phyloP scores from a whole-genome alignment of 2,797 vertebrate genomes.

The Intellagama lesueurii region DNA sequence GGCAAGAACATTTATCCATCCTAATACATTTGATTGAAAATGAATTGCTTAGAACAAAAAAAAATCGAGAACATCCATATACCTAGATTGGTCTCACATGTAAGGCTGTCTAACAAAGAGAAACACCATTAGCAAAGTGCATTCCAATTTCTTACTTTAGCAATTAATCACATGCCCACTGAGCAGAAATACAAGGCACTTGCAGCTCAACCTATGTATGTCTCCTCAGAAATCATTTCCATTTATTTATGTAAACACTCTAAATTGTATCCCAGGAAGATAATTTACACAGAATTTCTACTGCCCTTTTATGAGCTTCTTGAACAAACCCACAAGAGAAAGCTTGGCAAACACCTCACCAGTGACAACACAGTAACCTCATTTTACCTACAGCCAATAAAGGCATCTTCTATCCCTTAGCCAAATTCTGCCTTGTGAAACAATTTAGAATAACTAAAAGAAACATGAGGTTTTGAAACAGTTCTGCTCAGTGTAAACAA shows the following conservation, averaged over 20 bases:
- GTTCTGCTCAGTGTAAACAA: constrained; percentile 1
- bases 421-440: neutral
- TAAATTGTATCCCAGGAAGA: neutral
- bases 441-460: neutral
- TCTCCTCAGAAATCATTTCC: neutral
- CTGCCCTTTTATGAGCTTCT: neutral
- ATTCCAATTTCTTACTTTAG: neutral
- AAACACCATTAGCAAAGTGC: neutral
- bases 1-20: constrained; percentile 63
- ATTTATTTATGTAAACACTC: neutral
- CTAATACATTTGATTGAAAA: constrained; percentile 69
- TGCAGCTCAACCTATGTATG: neutral
- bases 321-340: neutral
- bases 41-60: constrained; percentile 60
- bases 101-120: constrained; percentile 26
- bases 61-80: constrained; percentile 46
- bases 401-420: constrained; percentile 1
- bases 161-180: neutral
- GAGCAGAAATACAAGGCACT: neutral
- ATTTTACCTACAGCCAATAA: constrained; percentile 2
- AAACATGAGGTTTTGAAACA: constrained; percentile 15
- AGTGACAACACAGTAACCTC: neutral
- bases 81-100: constrained; percentile 45
- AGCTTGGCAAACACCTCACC: constrained; percentile 29
- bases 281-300: neutral